Conservation (phyloP, 2,113 vertebrate genomes). For the Anhinga anhinga region DNA sequence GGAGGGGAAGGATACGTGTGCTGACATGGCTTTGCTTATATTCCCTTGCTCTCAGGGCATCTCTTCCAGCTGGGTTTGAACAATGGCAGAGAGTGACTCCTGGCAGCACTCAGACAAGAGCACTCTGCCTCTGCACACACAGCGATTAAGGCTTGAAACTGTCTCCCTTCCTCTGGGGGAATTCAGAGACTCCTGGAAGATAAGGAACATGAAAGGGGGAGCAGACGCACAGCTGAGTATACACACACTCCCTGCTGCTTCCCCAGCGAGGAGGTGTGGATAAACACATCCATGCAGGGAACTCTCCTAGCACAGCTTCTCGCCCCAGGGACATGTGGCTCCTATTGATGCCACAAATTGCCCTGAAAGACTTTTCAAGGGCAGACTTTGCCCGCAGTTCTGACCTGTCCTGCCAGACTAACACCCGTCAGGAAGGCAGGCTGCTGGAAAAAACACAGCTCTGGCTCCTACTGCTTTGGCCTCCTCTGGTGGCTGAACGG, state of each 20-base stretch:
- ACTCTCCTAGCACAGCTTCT: neutral
- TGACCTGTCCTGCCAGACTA: neutral
- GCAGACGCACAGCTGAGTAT: neutral
- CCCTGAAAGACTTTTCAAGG: neutral
- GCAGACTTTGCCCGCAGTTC: neutral
- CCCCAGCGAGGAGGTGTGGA: rapidly evolving
- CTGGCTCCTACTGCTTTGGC: neutral
- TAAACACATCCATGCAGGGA: neutral
- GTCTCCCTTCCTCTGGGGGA: neutral
- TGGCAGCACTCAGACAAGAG: neutral
- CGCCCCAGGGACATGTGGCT: rapidly evolving
- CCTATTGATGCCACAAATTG: neutral
- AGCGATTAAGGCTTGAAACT: neutral
- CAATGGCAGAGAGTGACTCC: neutral
- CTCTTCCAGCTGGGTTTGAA: neutral
- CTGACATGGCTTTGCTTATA: neutral
- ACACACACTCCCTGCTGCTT: neutral
- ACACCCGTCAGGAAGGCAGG: neutral
- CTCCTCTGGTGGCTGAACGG: neutral
- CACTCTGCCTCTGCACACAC: neutral
- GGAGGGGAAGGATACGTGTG: neutral
- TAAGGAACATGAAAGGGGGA: neutral
- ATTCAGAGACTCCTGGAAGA: neutral
- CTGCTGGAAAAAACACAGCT: neutral
- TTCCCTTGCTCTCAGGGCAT: neutral